Base-by-base conservation (phyloP, 2,888 invertebrate genomes). In the Mesochorus sp. region DNA sequence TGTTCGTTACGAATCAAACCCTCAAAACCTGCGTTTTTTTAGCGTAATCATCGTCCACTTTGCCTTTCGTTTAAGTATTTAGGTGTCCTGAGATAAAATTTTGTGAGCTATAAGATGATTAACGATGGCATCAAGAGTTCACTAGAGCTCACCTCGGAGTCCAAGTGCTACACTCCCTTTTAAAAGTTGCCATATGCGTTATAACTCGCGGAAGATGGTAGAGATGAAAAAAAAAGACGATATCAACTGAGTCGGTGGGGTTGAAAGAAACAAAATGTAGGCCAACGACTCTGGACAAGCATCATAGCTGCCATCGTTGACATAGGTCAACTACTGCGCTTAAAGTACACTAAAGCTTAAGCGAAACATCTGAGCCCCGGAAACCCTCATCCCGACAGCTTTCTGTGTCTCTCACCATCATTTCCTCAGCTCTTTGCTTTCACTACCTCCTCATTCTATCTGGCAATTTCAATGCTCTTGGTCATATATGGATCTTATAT, bases 381-480 rank as follows among this genome's bases (percentile, higher is more conserved):
- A 17, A 71, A 71, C 26, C 14, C 34, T 76, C 51, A 76, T 76
- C 66, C 66, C 47, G 39, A 66, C 71, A 76, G 64, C 51, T 57
- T 26, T 31, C 44, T 55, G 14, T 47, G 47, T 31, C 21, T 37
- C 62, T 44, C 49, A 37, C 6, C 1, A 17, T 14, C 6, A 28
- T 53, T 53, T 51, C 31, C 14, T 26, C 55, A 14, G 12, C 26
- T 8, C 55, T 47, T 44, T 28, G 8, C 8, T 26, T 42, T 21
- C 24, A 19, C 24, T 0, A 21, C 39, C 12, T 51, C 37, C 47
- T 34, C 49, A 8, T 42, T 14, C 64, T 3, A 28, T 24, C 47
- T 31, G 12, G 12, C 34, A 10, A 49, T 62, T 14, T 31, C 34
- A 19, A 8, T 34, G n/a, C 24, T 37, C 42, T 51, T 24, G 64